phyloP scores from a whole-genome alignment of 2,113 vertebrate genomes.

The Mellivora capensis region DNA sequence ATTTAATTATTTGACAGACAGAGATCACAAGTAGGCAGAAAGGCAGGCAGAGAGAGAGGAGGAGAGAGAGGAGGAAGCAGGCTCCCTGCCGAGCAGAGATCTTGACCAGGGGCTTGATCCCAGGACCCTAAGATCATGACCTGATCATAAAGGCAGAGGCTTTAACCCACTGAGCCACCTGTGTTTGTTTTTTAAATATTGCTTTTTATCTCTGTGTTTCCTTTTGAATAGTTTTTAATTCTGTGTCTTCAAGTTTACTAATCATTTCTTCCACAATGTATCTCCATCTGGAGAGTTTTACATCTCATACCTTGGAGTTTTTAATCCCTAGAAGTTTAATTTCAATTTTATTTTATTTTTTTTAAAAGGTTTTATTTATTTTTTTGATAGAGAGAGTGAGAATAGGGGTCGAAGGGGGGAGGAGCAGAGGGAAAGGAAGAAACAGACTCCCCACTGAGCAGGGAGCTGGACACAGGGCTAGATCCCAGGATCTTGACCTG shows the following conservation, averaged over 20 bases:
- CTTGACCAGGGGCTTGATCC: no score
- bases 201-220: not conserved
- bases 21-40: no score
- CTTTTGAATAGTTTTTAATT: not conserved
- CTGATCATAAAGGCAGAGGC: no score
- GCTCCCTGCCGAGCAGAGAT: no score
- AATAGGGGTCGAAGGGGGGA: not conserved
- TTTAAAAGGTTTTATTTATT: no score
- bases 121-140: no score
- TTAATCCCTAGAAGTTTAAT: not conserved
- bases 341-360: no score
- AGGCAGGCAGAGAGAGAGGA: no score
- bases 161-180: not conserved
- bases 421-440: not conserved
- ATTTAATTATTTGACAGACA: no score
- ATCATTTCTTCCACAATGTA: not conserved
- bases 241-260: not conserved
- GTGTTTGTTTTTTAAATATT: not conserved
- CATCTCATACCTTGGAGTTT: not conserved
- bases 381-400: not conserved
- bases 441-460: not conserved
- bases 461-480: not conserved
- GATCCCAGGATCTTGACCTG: not conserved
- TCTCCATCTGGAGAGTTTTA: not conserved
- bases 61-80: no score